Evolutionary conservation across 2,113 vertebrate genomes (phyloP), one percentile per base, ranked within the genome.

Genomic region (Chaenogobius annularis): DNA sequence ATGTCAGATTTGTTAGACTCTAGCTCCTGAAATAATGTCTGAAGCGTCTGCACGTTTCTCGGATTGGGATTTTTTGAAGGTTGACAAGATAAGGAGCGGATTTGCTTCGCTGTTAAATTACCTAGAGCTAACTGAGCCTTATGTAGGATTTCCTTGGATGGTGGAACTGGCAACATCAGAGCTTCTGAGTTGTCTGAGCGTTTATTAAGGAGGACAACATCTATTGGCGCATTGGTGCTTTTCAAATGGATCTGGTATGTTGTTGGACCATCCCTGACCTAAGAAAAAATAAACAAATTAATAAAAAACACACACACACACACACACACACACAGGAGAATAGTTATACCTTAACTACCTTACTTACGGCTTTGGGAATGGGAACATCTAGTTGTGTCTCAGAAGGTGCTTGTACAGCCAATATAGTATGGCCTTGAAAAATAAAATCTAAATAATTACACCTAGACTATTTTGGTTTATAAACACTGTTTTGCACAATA

Each of bases 231-330:
- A 7, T 91, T 93, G 44, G 93, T 77, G 69, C 98, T 99, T 91
- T 97, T 99, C 78, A 99, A 73, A 23, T 98, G 93, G 79, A 98
- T 96, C 93, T 99, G 97, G 40, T 96, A 98, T 68, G 95, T 96
- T 85, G 95, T 95, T 74, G 96, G 95, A 31, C 95, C 93, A 47
- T 95, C 95, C n/a, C 88, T 84, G 55, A 92, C 94, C 96, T 99
- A 43, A 43, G 80, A 78, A 55, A 7, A 3, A 46, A 72, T 63
- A 61, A 35, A 61, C 10, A 64, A 26, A 22, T 54, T 23, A 22
- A 76, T 31, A 5, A 26, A 31, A 31, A n/a, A n/a, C n/a, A n/a
- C n/a, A n/a, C n/a, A n/a, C n/a, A n/a, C n/a, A 8, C 7, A 17
- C 1, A 61, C 37, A 40, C 37, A 6, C 8, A 40, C 37, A 40